A percentile compares a stretch with the other conserved stretches of the same genome.
Conservation (phyloP, 2,797 vertebrate species). For the Urophycis tenuis region DNA sequence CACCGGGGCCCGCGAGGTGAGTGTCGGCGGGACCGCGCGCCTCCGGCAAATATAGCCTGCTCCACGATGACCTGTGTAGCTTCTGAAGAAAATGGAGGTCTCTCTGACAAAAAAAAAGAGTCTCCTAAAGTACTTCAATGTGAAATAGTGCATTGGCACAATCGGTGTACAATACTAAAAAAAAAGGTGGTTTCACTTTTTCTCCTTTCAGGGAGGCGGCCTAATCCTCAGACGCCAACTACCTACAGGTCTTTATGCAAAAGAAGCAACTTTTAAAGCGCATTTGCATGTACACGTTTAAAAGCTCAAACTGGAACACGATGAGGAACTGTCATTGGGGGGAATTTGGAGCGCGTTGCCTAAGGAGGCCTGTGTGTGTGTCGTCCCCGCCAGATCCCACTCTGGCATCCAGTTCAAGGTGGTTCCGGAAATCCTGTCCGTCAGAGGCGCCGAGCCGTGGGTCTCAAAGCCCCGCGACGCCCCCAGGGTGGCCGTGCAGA, state of each 20-base stretch:
- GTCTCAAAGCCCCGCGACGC: constrained; percentile 6
- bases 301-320: not conserved
- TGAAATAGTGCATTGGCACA: not conserved
- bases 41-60: not conserved
- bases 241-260: not conserved
- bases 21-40: too few relatives aligned
- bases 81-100: not conserved
- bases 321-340: not conserved
- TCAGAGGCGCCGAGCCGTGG: constrained; percentile 25
- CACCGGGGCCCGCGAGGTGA: not conserved
- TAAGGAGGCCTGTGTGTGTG: constrained; percentile 1
- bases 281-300: not conserved
- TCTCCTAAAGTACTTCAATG: not conserved
- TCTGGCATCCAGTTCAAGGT: constrained; percentile 28
- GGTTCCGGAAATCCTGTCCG: constrained; percentile 39
- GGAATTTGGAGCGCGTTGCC: not conserved
- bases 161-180: not conserved
- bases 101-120: not conserved
- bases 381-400: constrained; percentile 47
- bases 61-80: not conserved
- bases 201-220: not conserved
- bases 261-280: not conserved
- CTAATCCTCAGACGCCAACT: not conserved
- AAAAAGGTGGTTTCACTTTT: not conserved
- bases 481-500: constrained; percentile 23